Conservation (phyloP, 2,113 vertebrate genomes). For the Oreochromis aureus region DNA sequence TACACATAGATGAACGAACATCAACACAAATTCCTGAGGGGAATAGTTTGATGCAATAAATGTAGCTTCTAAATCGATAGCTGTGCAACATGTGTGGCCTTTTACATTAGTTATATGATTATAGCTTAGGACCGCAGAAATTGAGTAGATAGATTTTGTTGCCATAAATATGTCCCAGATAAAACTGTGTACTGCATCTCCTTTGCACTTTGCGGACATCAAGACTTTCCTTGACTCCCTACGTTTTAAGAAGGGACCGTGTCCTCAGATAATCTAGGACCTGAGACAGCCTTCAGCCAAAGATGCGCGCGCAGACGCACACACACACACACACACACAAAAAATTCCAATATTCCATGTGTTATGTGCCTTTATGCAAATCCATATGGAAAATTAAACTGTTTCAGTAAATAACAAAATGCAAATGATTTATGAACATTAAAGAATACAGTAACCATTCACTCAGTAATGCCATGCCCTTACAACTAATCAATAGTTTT, state of each 20-base stretch:
- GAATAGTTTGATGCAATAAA: neutral
- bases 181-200: neutral
- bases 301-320: neutral
- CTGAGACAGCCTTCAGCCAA: neutral
- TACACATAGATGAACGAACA: neutral
- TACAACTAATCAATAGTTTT: constrained; percentile 8
- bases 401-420: neutral
- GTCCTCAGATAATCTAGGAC: constrained; percentile 20
- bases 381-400: neutral
- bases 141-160: constrained; percentile 21
- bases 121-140: constrained; percentile 36
- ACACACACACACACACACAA: neutral
- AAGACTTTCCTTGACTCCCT: neutral
- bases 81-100: constrained; percentile 13
- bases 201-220: constrained; percentile 29
- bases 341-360: neutral
- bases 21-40: neutral
- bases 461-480: neutral
- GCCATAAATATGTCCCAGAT: constrained; percentile 11
- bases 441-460: neutral
- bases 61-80: neutral
- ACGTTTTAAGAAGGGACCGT: constrained; percentile 3
- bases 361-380: neutral
- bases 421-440: neutral
- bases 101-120: constrained; percentile 48